Base-by-base conservation (phyloP, 2,888 invertebrate species). In the Cheiracanthium punctorium region DNA sequence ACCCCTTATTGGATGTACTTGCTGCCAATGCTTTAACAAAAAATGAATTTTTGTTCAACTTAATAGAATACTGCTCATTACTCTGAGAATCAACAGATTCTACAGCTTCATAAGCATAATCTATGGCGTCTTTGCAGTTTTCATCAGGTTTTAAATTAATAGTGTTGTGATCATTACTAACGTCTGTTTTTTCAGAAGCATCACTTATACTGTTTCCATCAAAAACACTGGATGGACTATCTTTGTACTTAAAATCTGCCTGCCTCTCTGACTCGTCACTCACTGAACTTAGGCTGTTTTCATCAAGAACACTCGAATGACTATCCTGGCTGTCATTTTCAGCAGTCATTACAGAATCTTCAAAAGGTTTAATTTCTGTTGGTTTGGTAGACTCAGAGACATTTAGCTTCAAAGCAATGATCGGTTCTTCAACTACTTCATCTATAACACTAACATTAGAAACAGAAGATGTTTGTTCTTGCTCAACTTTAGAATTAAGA, bases 291-390 rank as follows among this genome's bases (percentile, higher is more conserved):
- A 85, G 52, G 37, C 84, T 85, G 41, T 80, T 85, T 52, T 85
- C 84, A 69, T 85, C 84, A 29, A 85, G 58, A 32, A 79, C 79
- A 70, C 84, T 85, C 7, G 84, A 85, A 24, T 73, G 79, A 32
- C 84, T 79, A 52, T 79, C 82, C n/a, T 81, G 67, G 41, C 74
- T 74, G 1, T 82, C 76, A 30, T 33, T 72, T 48, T 82, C 76
- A 1, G 41, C 28, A 12, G 48, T 24, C 24, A 24, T 20, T 20
- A 24, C 17, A 20, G 58, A 17, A 1, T 58, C 24, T 24, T 58
- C 5, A 5, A 58, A 24, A 58, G 4, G 58, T 7, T 24, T 24
- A 17, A 24, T 24, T 24, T 58, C 58, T 17, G 4, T 58, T 24
- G 20, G 58, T 1, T 58, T 12, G 24, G 1, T 58, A 58, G 7